Conservation (phyloP, 2,113 vertebrate species). For the Oncorhynchus masou region DNA sequence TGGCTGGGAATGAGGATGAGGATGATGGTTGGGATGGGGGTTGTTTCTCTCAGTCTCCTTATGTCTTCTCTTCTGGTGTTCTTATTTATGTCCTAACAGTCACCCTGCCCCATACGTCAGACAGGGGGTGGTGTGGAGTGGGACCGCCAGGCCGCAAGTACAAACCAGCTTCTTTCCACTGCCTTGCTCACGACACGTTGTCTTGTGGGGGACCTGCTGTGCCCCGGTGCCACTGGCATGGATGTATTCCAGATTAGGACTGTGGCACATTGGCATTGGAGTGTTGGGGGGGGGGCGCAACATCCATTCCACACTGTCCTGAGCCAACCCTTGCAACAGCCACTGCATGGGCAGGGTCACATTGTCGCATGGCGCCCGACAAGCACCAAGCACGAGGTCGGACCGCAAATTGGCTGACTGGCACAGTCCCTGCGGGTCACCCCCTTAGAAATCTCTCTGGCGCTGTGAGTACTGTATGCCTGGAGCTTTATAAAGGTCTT, state of each 20-base stretch:
- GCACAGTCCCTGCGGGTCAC: neutral
- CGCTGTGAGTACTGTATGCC: neutral
- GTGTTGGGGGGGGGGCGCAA: slow-evolving; percentile 29
- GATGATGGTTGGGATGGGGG: neutral
- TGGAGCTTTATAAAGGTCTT: neutral
- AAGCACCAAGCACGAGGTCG: slow-evolving; percentile 52
- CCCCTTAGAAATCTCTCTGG: neutral
- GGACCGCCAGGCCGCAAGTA: slow-evolving; percentile 71
- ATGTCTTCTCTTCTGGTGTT: neutral
- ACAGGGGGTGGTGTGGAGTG: slow-evolving; percentile 69
- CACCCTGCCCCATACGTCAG: slow-evolving; percentile 60
- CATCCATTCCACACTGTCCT: slow-evolving; percentile 23
- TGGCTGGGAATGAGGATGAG: no score
- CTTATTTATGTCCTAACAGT: slow-evolving; percentile 57
- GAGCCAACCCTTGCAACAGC: slow-evolving; percentile 30
- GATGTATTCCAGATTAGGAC: slow-evolving; percentile 2
- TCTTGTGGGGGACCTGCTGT: slow-evolving; percentile 54
- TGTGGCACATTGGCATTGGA: slow-evolving; percentile 2
- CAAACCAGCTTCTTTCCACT: slow-evolving; percentile 69
- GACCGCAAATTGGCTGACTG: slow-evolving; percentile 28
- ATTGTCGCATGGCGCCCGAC: slow-evolving; percentile 8
- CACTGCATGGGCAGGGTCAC: slow-evolving; percentile 54
- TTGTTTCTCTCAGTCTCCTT: neutral
- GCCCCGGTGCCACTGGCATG: slow-evolving; percentile 17
- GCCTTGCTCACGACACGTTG: slow-evolving; percentile 58